Evolutionary conservation across 1,140 invertebrate genomes (phyloP), one percentile per base, ranked within the genome.

Genomic region (Drosophila kohkoa): DNA sequence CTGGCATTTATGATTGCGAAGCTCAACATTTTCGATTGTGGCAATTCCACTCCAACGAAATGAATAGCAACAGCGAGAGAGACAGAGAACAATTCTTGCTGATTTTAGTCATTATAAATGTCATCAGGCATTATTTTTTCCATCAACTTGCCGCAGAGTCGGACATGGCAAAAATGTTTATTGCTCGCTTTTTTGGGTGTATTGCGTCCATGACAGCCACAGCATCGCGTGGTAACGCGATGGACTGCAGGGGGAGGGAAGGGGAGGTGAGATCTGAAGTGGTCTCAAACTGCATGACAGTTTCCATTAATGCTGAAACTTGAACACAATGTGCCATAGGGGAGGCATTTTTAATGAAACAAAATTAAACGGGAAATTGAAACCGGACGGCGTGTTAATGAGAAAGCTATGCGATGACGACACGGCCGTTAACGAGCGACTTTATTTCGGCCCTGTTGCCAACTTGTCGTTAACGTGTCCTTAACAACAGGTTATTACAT

Each of bases 311-410:
- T 32, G 59, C 43, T 58, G 59, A 63, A 75, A 58, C 59, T 57
- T 70, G 51, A 70, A 64, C 73, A 75, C 58, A 75, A 64, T 69
- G 57, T 62, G 49, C 71, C 65, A 62, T 43, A 20, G 30, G 65
- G 49, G 63, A 51, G 81, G 64, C 82, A 85, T 83, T 83, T 83
- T 81, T 85, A 83, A 83, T 86, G 81, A 76, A 85, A 85, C 66
- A 45, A 85, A 86, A 81, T 85, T 77, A 77, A 85, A 77, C 78
- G 51, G 82, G 81, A 85, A 85, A 85, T 86, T 85, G 82, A 85
- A 85, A 85, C 82, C 81, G 81, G 81, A 81, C 81, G 79, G 69
- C 65, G 78, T 68, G 81, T 85, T 85, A 85, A 85, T 85, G 81
- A 85, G 81, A 75, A 85, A 77, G 60, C 74, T 59, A 73, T 67